phyloP scores from a whole-genome alignment of 2,797 vertebrate genomes.

The Onychomys torridus region DNA sequence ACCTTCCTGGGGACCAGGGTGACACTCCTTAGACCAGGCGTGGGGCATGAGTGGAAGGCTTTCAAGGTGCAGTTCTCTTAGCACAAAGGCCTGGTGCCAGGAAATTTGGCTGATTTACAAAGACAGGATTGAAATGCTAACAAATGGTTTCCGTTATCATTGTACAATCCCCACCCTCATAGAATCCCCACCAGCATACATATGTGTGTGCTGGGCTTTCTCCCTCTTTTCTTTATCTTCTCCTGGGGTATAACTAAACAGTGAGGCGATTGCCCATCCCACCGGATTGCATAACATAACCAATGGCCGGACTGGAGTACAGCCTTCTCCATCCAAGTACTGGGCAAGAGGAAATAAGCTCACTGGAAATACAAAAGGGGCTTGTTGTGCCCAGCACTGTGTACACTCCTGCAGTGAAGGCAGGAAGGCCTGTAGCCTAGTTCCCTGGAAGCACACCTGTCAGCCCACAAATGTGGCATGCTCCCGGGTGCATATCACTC shows the following conservation, averaged over 20 bases:
- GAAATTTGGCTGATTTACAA: conserved; percentile 28
- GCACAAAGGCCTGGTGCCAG: conserved; percentile 50
- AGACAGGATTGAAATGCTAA: conserved; percentile 38
- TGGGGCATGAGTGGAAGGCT: background rate
- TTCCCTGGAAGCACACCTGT: conserved; percentile 9
- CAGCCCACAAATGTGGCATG: background rate
- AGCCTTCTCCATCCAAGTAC: conserved; percentile 64
- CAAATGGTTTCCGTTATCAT: conserved; percentile 76
- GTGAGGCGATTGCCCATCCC: conserved; percentile 72
- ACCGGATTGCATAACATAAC: conserved; percentile 44
- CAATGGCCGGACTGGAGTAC: conserved; percentile 29
- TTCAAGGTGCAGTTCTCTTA: background rate
- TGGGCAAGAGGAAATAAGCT: conserved; percentile 64
- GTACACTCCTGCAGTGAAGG: background rate
- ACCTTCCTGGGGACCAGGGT: background rate
- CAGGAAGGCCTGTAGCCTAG: background rate
- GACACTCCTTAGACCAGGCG: background rate
- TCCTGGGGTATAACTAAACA: conserved; percentile 77
- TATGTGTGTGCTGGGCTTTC: conserved; percentile 57
- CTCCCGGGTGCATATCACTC: background rate
- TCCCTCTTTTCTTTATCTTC: conserved; percentile 68
- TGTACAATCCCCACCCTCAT: conserved; percentile 46
- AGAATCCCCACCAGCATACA: background rate
- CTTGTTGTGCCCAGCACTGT: conserved; percentile 23
- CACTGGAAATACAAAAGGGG: conserved; percentile 31